A percentile compares a stretch with the other conserved stretches of the same genome.
phyloP scores from a whole-genome alignment of 2,113 vertebrate genomes.

The Scortum barcoo region DNA sequence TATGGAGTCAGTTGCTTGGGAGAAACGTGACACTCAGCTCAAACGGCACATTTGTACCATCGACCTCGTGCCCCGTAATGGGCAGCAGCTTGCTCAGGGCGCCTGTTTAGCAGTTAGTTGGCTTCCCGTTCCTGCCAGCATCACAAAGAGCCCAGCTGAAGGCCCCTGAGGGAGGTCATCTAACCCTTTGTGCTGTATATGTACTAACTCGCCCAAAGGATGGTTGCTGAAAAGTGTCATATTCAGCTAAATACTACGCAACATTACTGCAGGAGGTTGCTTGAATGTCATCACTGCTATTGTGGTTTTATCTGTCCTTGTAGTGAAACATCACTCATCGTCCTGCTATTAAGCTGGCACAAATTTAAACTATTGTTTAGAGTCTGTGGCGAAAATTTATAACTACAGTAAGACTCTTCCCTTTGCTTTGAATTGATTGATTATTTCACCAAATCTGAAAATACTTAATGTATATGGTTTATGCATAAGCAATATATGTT shows the following conservation, averaged over 20 bases:
- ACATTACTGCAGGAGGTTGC: constrained; percentile 20
- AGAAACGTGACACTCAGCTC: background rate
- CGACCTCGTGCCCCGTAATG: constrained; percentile 4
- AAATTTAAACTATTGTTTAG: background rate
- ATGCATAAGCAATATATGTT: background rate
- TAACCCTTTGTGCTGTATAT: constrained; percentile 30
- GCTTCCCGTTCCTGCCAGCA: constrained; percentile 4
- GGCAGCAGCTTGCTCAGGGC: constrained; percentile 11
- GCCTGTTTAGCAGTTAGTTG: constrained; percentile 15
- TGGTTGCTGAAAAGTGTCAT: constrained; percentile 22
- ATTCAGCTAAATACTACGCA: constrained; percentile 22
- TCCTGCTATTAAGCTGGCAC: background rate
- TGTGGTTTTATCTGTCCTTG: constrained; percentile 17
- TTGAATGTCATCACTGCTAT: constrained; percentile 39
- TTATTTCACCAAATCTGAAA: background rate
- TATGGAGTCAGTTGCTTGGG: background rate
- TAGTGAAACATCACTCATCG: background rate
- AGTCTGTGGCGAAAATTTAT: no score
- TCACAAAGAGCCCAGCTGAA: background rate
- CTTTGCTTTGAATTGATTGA: no score
- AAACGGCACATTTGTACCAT: constrained; percentile 8
- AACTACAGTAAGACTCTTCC: no score
- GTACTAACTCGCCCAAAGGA: constrained; percentile 8
- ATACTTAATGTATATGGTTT: background rate
- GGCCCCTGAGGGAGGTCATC: constrained; percentile 25